These are phyloP conservation scores for Pristis pectinata DNA, from an alignment of 2,797 vertebrate species.

Conservation along the genomic window DNA sequence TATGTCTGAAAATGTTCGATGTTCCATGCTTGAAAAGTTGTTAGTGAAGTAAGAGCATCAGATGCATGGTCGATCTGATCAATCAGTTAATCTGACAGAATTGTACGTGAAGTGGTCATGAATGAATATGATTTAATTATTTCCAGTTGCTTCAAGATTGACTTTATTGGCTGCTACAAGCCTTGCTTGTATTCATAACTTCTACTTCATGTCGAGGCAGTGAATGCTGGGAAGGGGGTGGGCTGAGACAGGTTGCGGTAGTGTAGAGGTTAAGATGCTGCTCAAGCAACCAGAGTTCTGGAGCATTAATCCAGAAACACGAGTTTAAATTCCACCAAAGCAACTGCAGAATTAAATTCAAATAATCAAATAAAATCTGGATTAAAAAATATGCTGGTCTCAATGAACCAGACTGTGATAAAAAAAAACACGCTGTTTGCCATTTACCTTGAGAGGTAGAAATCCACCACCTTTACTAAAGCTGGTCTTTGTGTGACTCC, in stretches of 20 bases:
- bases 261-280: no score
- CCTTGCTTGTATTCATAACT: constrained; percentile 16
- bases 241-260: neutral
- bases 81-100: constrained; percentile 29
- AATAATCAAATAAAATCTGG: no score
- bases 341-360: no score
- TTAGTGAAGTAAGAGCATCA: constrained; percentile 13
- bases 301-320: no score
- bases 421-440: no score
- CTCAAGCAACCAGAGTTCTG: no score
- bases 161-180: neutral
- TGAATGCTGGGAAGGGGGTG: neutral
- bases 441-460: no score
- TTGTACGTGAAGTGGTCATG: constrained; percentile 9
- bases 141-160: constrained; percentile 4
- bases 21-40: constrained; percentile 5
- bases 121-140: constrained; percentile 13
- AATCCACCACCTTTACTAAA: no score
- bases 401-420: no score
- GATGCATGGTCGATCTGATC: neutral
- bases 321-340: no score
- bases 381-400: no score
- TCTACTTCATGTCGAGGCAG: neutral
- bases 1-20: neutral
- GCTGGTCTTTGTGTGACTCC: no score